These are phyloP conservation scores for Mellivora capensis DNA, from an alignment of 2,113 vertebrate species.

Conservation along the genomic window DNA sequence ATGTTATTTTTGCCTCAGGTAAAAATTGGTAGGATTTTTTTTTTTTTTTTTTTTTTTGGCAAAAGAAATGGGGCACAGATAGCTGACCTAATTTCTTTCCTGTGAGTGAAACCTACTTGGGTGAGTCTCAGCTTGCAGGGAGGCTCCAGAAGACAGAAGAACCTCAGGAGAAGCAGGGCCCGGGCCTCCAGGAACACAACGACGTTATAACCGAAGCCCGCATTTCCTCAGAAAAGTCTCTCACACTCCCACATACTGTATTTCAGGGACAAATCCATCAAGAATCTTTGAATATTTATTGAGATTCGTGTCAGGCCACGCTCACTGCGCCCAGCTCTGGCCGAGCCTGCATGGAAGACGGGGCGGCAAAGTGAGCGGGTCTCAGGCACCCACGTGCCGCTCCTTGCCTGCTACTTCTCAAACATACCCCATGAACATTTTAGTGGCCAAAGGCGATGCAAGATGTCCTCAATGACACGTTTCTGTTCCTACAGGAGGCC, in stretches of 20 bases:
- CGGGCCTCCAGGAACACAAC: not conserved
- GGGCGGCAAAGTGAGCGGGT: not conserved
- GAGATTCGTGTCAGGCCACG: not conserved
- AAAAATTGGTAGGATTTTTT: not conserved
- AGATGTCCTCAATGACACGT: not conserved
- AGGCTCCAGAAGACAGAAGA: not conserved
- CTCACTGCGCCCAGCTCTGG: not conserved
- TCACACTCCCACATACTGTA: not conserved
- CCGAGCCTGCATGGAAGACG: not conserved
- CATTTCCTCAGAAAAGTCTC: not conserved
- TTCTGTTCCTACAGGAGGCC: not conserved
- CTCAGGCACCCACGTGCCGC: rapidly evolving
- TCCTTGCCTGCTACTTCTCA: not conserved
- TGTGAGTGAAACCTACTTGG: not conserved
- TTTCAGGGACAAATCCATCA: not conserved
- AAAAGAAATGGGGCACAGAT: not conserved
- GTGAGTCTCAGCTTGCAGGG: not conserved
- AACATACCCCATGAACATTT: not conserved
- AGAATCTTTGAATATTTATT: not conserved
- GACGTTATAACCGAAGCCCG: not conserved
- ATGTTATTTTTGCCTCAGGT: slow-evolving; percentile 10
- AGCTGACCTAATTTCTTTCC: not conserved
- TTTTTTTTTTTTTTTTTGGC: not conserved
- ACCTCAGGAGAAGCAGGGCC: not conserved
- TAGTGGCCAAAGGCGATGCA: not conserved